Percentiles rank a stretch among this genome's conserved stretches.
phyloP scores from a whole-genome alignment of 92 coral and sea anemone genomes.

The Pocillopora grandis region DNA sequence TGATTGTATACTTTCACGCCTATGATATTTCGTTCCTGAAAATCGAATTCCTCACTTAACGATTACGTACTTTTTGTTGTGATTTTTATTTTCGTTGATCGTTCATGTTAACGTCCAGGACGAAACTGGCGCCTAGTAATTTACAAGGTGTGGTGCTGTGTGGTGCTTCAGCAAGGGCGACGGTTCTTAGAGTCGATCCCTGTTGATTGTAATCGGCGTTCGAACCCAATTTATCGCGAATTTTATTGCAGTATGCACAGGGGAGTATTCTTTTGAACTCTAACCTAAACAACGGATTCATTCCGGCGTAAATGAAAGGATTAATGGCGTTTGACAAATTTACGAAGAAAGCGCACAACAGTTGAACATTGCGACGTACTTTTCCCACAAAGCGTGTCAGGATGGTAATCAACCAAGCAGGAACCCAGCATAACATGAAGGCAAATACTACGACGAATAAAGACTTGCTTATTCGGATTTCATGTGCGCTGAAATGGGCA shows the following conservation, averaged over 20 bases:
- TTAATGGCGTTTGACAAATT: slow-evolving; percentile 4
- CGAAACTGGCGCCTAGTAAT: too few relatives aligned
- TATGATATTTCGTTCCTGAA: too few relatives aligned
- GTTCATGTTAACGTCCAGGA: too few relatives aligned
- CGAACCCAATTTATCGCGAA: too few relatives aligned
- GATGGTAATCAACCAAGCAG: background rate
- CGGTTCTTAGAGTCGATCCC: too few relatives aligned
- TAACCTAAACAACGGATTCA: slow-evolving; percentile 1
- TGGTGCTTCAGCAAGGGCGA: too few relatives aligned
- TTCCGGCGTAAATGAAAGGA: slow-evolving; percentile 18
- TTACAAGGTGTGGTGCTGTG: too few relatives aligned
- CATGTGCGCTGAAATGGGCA: background rate
- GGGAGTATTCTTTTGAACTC: background rate
- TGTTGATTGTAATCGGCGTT: background rate
- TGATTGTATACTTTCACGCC: too few relatives aligned
- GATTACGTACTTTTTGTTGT: too few relatives aligned
- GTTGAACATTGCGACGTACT: background rate
- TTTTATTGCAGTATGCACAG: too few relatives aligned
- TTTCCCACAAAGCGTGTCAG: background rate
- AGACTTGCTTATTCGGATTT: slow-evolving; percentile 9
- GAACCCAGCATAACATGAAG: slow-evolving; percentile 19
- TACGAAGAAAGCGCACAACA: background rate
- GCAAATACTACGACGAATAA: slow-evolving; percentile 9
- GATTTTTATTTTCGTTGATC: too few relatives aligned
- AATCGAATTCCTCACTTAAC: too few relatives aligned